A percentile compares a stretch with the other conserved stretches of the same genome.
Evolutionary conservation across 2,797 vertebrate species (phyloP).

Genomic region (Rhinichthys osculus): DNA sequence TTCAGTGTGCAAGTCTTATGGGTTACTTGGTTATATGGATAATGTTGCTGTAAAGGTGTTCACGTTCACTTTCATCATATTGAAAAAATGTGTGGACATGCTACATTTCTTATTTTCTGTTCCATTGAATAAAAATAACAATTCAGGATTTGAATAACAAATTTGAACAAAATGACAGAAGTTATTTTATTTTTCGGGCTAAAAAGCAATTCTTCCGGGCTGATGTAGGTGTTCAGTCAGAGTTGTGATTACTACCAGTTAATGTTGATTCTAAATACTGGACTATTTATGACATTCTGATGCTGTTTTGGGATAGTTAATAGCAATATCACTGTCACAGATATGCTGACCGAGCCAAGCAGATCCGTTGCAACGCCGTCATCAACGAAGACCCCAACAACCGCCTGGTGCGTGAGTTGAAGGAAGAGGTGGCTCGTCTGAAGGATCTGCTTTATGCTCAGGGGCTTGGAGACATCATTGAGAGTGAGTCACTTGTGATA

Average conservation of each 20-base stretch:
- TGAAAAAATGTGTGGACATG: too few species aligned
- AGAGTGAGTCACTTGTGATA: constrained; percentile 83
- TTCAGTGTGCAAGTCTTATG: too few species aligned
- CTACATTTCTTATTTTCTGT: too few species aligned
- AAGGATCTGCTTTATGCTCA: constrained; percentile 94
- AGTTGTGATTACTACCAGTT: neutral
- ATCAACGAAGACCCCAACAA: constrained; percentile 99
- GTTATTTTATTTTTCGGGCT: neutral
- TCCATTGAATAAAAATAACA: too few species aligned
- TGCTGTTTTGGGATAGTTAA: neutral
- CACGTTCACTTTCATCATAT: too few species aligned
- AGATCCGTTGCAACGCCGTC: constrained; percentile 93
- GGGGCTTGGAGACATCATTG: constrained; percentile 97
- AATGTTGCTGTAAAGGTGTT: too few species aligned
- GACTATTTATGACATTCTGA: neutral
- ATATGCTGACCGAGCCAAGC: constrained; percentile 91
- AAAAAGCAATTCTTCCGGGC: neutral
- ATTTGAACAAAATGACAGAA: too few species aligned
- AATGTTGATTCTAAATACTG: neutral
- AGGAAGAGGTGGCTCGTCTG: constrained; percentile 96
- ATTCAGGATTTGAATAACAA: too few species aligned
- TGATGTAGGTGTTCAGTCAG: neutral
- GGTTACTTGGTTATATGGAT: too few species aligned
- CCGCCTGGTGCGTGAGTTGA: constrained; percentile 95
- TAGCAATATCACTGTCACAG: constrained; percentile 65